Evolutionary conservation across 2,797 vertebrate species (phyloP).

Genomic region (Dendrocincla fuliginosa): DNA sequence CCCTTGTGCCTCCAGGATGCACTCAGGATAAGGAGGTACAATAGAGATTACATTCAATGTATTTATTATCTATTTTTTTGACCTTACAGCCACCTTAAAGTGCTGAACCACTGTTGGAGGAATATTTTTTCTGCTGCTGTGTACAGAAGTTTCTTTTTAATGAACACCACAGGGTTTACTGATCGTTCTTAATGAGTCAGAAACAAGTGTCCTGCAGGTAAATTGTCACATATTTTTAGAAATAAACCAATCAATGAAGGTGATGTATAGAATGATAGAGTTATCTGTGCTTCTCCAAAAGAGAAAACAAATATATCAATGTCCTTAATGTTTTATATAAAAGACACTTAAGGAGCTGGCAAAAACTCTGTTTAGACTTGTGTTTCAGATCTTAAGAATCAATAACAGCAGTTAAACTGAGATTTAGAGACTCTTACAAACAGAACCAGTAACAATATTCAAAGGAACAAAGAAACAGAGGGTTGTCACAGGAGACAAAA

Average conservation of each 20-base stretch:
- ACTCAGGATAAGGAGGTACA: slow-evolving; percentile 27
- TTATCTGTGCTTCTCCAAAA: background rate
- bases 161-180: slow-evolving; percentile 74
- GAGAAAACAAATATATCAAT: slow-evolving; percentile 47
- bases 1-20: background rate
- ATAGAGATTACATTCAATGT: slow-evolving; percentile 10
- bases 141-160: slow-evolving; percentile 68
- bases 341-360: slow-evolving; percentile 11
- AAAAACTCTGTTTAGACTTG: background rate
- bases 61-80: slow-evolving; percentile 65
- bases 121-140: slow-evolving; percentile 45
- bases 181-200: slow-evolving; percentile 69
- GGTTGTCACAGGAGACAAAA: background rate
- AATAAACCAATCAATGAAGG: slow-evolving; percentile 56
- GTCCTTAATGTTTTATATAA: slow-evolving; percentile 16
- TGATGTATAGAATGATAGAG: slow-evolving; percentile 40
- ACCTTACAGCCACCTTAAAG: slow-evolving; percentile 68
- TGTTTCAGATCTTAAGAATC: slow-evolving; percentile 15
- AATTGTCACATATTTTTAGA: slow-evolving; percentile 68
- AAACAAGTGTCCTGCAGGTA: slow-evolving; percentile 60
- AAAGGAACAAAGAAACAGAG: background rate
- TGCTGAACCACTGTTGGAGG: slow-evolving; percentile 46
- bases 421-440: slow-evolving; percentile 34
- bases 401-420: slow-evolving; percentile 23
- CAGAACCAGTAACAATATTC: background rate